Conservation (phyloP, 2,888 invertebrate genomes). For the Biston stratarius region DNA sequence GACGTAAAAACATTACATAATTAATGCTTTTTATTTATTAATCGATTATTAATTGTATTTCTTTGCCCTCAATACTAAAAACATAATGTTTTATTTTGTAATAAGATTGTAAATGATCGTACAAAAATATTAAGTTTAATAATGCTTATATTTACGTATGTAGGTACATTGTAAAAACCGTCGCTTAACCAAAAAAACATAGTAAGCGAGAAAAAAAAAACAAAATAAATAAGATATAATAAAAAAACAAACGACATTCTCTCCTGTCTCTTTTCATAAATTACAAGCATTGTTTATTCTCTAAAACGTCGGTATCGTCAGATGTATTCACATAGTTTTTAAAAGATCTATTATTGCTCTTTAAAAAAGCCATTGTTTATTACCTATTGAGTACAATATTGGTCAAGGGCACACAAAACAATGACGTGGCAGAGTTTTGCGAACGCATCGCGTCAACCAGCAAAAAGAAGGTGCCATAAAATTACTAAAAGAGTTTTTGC, state of each 20-base stretch:
- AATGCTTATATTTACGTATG: too few relatives aligned
- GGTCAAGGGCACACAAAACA: constrained; percentile 58
- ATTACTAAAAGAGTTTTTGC: constrained; percentile 37
- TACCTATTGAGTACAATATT: constrained; percentile 52
- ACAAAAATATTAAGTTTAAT: too few relatives aligned
- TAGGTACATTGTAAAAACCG: too few relatives aligned
- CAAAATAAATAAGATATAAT: too few relatives aligned
- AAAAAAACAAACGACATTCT: too few relatives aligned
- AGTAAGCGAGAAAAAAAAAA: too few relatives aligned
- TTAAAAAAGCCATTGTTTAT: constrained; percentile 53
- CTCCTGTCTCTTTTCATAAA: not conserved
- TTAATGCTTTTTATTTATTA: too few relatives aligned
- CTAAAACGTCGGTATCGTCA: constrained; percentile 49
- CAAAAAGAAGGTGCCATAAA: constrained; percentile 49
- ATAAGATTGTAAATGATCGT: too few relatives aligned
- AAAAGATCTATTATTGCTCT: constrained; percentile 59
- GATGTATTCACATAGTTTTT: constrained; percentile 53
- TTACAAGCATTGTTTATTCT: constrained; percentile 41
- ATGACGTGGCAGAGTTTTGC: constrained; percentile 54
- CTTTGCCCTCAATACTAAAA: too few relatives aligned
- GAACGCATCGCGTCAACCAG: constrained; percentile 41
- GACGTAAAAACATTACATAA: too few relatives aligned
- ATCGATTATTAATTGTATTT: too few relatives aligned
- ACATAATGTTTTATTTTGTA: too few relatives aligned
- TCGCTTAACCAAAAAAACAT: not conserved